Conservation (phyloP, 2,888 invertebrate genomes). For the Neuroscelio doddi region DNA sequence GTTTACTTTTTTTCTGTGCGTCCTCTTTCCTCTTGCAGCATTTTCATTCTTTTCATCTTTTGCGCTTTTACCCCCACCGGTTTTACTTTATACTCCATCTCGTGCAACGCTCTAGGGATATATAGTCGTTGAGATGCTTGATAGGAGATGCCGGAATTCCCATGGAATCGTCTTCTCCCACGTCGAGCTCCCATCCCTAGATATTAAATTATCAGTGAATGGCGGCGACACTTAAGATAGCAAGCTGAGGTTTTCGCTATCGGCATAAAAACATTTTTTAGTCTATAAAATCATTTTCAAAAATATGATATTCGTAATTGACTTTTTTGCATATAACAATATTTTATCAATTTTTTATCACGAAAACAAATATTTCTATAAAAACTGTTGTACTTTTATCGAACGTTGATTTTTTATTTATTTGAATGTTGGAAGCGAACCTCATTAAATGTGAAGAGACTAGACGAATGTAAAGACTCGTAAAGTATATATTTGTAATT, state of each 20-base stretch:
- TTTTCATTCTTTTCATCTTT: constrained; percentile 11
- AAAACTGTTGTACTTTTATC: too few relatives aligned
- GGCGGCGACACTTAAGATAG: constrained; percentile 20
- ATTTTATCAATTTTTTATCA: too few relatives aligned
- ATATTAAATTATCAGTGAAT: constrained; percentile 46
- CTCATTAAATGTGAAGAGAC: too few relatives aligned
- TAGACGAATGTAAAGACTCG: too few relatives aligned
- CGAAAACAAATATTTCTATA: too few relatives aligned
- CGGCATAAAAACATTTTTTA: constrained; percentile 19
- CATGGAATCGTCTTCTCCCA: constrained; percentile 21
- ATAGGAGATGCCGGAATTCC: constrained; percentile 40
- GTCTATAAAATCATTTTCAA: constrained; percentile 8
- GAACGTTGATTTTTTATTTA: too few relatives aligned
- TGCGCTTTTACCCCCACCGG: constrained; percentile 11
- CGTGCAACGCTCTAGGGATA: constrained; percentile 20
- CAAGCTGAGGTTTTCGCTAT: constrained; percentile 26
- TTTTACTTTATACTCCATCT: constrained; percentile 22
- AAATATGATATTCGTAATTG: background rate
- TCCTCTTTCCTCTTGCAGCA: background rate
- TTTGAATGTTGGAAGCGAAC: too few relatives aligned
- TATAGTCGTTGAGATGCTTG: constrained; percentile 22
- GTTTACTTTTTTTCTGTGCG: constrained; percentile 12
- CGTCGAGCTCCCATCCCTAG: constrained; percentile 12
- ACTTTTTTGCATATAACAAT: too few relatives aligned
- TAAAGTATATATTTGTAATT: too few relatives aligned